Base-by-base conservation (phyloP, 2,797 vertebrate species). In the Rhynchonycteris naso region DNA sequence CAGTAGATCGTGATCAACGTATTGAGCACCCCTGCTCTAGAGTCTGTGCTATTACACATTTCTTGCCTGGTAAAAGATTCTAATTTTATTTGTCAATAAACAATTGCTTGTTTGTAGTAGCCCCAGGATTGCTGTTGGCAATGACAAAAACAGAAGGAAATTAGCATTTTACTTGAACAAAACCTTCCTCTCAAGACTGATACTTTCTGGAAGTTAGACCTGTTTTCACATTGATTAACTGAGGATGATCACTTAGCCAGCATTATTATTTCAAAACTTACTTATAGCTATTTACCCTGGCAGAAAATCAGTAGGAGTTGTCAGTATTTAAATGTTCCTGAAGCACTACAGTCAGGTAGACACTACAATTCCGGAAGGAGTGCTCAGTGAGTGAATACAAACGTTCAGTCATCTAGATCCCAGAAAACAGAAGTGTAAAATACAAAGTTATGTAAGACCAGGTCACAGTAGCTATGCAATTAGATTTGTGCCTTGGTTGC, bases 201-300 rank as follows among this genome's bases (percentile, higher is more conserved):
- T 94, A 91, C 87, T 86, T 90, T 89, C 69, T 69, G 33, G 75
- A 89, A 65, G 93, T 88, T 84, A 96, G 47, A 94, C 83, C 59
- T 82, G 71, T 93, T 81, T 94, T 95, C 90, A 66, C 71, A 89
- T 93, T 97, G 95, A 97, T 96, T 97, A 95, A 97, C 94, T 87
- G 43, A 92, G 82, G 85, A 76, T 87, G 95, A 95, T 91, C 85
- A 97, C 90, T 97, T 94, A 95, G 92, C 79, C 71, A 61, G 56
- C 47, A 89, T 97, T 96, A 95, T 95, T 96, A 95, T 96, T 93
- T 97, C 92, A 92, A 88, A 97, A 95, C 96, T 95, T 95, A 96
- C 93, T 97, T 96, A 94, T 66, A 92, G 92, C 97, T 97, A 95
- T 96, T 97, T 97, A 94, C 79, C 33, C 75, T 97, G 93, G 90